Evolutionary conservation across 1,140 invertebrate genomes (phyloP), one percentile per base, ranked within the genome.

Genomic region (Diploscapter pachys): DNA sequence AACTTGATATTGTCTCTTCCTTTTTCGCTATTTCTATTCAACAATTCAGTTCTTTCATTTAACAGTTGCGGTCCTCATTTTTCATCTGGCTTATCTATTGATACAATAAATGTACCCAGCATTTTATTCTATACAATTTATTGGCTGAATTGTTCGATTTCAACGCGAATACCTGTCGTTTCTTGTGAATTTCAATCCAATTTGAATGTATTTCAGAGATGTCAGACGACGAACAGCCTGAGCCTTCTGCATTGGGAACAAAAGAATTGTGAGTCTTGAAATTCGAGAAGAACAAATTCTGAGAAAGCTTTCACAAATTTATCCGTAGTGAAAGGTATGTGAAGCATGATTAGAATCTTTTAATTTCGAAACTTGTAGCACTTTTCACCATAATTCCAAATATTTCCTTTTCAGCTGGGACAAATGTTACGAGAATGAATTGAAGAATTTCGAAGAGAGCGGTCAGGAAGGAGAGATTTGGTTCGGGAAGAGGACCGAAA

Each of bases 381-480:
- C 57, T 63, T 57, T 52, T 66, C 75, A 56, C 72, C 67, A 59
- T 88, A 78, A 13, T 57, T 64, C 67, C 3, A 31, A 63, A 31
- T 54, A 52, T 3, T 57, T 13, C 55, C 50, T 62, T 87, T 86
- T 68, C 83, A 91, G 91, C 86, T 96, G 94, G 95, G 91, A 95
- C 82, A 87, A 90, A 63, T 87, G 90, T 8, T 97, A 96, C 85
- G 86, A 89, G 64, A 88, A 88, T 71, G 94, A 96, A 88, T 89
- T 95, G 55, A 86, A 89, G 53, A 94, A 94, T 86, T 96, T 92
- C 84, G 88, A 91, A 66, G 90, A 90, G 75, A 89, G 92, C 85
- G 93, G 93, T 3, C 93, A 96, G 85, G 89, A 92, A 9, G 94
- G 94, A 4, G 94, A 96, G 85, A 89, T 95, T 49, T 83, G 88